Conservation (phyloP, 1,140 invertebrate genomes). For the Drosophila takahashii region DNA sequence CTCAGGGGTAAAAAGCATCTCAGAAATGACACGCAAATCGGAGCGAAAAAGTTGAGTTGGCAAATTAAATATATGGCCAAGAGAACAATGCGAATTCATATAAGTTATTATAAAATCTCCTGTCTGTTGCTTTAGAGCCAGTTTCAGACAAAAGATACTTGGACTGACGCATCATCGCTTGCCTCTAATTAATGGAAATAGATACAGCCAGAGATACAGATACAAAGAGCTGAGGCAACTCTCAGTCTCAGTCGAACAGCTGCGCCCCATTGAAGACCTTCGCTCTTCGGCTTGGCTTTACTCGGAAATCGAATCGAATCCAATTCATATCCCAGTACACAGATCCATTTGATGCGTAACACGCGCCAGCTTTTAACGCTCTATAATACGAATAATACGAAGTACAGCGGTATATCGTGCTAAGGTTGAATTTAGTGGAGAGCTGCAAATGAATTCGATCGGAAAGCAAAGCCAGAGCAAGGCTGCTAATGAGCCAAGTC, state of each 20-base stretch:
- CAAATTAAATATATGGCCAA: conserved; percentile 48
- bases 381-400: conserved; percentile 26
- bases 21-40: conserved; percentile 63
- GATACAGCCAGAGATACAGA: conserved; percentile 42
- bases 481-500: conserved; percentile 46
- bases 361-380: conserved; percentile 24
- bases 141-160: conserved; percentile 42
- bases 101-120: conserved; percentile 55
- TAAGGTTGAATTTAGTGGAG: conserved; percentile 26
- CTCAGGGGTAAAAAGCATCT: conserved; percentile 34
- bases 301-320: conserved; percentile 40
- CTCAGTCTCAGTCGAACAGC: conserved; percentile 34
- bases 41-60: conserved; percentile 41
- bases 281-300: conserved; percentile 38
- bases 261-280: conserved; percentile 66
- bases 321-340: conserved; percentile 26
- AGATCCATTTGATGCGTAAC: conserved; percentile 31
- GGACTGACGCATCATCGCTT: conserved; percentile 21
- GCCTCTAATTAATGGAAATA: conserved; percentile 56
- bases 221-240: conserved; percentile 21
- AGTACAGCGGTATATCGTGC: conserved; percentile 28
- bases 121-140: conserved; percentile 12
- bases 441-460: conserved; percentile 34
- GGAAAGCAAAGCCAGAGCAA: conserved; percentile 27
- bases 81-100: conserved; percentile 56